Percentiles rank a stretch among this genome's conserved stretches.
Evolutionary conservation across 2,113 vertebrate species (phyloP).

Genomic region (Microcebus murinus): DNA sequence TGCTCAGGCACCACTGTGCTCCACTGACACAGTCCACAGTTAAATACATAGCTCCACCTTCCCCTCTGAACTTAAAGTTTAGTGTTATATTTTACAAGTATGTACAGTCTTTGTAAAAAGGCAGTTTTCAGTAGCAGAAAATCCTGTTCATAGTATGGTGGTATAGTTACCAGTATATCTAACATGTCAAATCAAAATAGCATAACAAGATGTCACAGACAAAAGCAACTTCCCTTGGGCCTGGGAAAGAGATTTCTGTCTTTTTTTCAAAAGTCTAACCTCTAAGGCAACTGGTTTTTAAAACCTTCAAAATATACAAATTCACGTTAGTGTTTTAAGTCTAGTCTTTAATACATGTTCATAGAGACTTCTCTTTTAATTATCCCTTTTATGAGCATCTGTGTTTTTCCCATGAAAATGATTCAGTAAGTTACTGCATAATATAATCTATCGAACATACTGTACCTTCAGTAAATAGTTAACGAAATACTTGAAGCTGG

Average conservation of each 20-base stretch:
- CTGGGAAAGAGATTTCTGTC: slow-evolving; percentile 1
- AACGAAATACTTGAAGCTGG: not conserved
- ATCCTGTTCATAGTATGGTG: slow-evolving; percentile 40
- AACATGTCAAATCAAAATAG: slow-evolving; percentile 54
- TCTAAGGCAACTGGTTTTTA: slow-evolving; percentile 64
- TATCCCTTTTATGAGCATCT: not conserved
- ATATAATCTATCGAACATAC: not conserved
- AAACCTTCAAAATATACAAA: slow-evolving; percentile 4
- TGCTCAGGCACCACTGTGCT: slow-evolving; percentile 48
- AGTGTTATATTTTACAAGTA: slow-evolving; percentile 81
- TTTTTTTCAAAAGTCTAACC: not conserved
- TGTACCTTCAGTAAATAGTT: not conserved
- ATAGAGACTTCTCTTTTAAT: not conserved
- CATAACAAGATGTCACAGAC: not conserved
- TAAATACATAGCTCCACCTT: slow-evolving; percentile 65
- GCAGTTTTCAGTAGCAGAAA: slow-evolving; percentile 79
- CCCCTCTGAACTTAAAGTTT: slow-evolving; percentile 71
- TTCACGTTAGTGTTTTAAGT: not conserved
- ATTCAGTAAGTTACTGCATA: not conserved
- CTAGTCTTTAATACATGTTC: not conserved
- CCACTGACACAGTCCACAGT: slow-evolving; percentile 71
- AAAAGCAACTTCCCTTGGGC: slow-evolving; percentile 58
- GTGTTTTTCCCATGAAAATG: not conserved
- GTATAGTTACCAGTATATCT: not conserved
- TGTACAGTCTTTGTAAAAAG: slow-evolving; percentile 82